These are phyloP conservation scores for Erinaceus europaeus DNA, from an alignment of 2,113 vertebrate species.

Conservation along the genomic window DNA sequence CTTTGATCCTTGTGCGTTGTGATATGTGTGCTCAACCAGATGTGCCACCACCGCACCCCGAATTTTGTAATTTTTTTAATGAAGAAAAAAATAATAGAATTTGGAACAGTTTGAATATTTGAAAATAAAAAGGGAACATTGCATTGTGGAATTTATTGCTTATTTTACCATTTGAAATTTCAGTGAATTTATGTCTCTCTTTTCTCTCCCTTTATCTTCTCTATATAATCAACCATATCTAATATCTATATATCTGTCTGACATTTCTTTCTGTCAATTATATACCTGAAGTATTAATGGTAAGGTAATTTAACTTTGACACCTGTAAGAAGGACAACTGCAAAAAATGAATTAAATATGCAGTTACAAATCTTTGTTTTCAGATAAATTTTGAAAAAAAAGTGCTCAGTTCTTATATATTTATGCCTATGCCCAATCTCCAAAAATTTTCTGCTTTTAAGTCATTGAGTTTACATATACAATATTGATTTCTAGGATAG, in stretches of 20 bases:
- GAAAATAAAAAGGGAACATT: constrained; percentile 33
- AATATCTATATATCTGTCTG: neutral
- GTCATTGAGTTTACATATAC: neutral
- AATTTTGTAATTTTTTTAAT: constrained; percentile 48
- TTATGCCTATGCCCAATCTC: neutral
- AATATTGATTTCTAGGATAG: neutral
- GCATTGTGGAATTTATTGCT: constrained; percentile 3
- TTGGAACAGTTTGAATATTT: constrained; percentile 46
- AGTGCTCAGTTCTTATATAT: neutral
- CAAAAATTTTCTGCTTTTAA: neutral
- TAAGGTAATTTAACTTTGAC: constrained; percentile 11
- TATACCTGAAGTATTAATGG: neutral
- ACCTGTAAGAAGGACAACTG: neutral
- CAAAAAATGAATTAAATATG: neutral
- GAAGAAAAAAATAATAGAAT: constrained; percentile 41
- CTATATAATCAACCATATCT: neutral
- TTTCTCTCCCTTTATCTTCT: neutral
- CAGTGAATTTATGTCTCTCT: constrained; percentile 2
- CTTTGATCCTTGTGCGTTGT: too few species aligned
- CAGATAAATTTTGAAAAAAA: neutral
- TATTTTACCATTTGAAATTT: constrained; percentile 27
- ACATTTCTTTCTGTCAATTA: constrained; percentile 13
- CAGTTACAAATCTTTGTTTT: neutral
- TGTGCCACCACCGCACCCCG: too few species aligned
- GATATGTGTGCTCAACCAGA: too few species aligned